Base-by-base conservation (phyloP, 2,113 vertebrate species). In the Ariopsis seemanni region DNA sequence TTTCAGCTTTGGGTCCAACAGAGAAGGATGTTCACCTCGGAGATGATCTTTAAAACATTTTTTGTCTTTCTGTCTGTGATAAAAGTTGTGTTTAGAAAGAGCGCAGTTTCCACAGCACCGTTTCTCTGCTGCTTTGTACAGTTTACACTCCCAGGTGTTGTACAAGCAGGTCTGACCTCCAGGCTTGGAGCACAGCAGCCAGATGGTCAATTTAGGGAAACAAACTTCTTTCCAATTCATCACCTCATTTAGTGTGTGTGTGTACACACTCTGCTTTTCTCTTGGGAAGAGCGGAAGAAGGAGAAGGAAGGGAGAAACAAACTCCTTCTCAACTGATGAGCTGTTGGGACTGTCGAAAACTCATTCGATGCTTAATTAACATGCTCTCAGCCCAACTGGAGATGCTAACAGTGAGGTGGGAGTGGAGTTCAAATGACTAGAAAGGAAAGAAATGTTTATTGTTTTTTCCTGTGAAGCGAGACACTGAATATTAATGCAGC, bases 321-420 rank as follows among this genome's bases (percentile, higher is more conserved):
- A 67, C 58, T 75, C 57, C 50, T 7, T 69, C 63, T 81, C 79
- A 69, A 69, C 53, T 6, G 57, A 52, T 50, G 55, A 34, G 57
- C 82, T n/a, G 48, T 74, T 53, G 82, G 67, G 77, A 86, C 75
- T 58, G 67, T 53, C 52, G 77, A 30, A 82, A 72, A 82, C 62
- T 78, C 7, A 22, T 65, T 85, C 86, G n/a, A n/a, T 83, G 83
- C 83, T 57, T 83, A 87, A 85, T 90, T 88, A 89, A 85, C 82
- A 42, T 67, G 67, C 52, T 79, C n/a, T 14, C 6, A 63, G 77
- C 58, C 63, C 83, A 50, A 88, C 69, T 62, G 79, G 30, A 78
- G 74, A 74, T 8, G n/a, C 85, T 83, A 83, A 50, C 67, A 67
- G 72, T 74, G 57, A 83, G 80, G 71, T n/a, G 12, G n/a, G 27